These are phyloP conservation scores for Leptatherina wallacei DNA, from an alignment of 2,797 vertebrate genomes.

Conservation along the genomic window DNA sequence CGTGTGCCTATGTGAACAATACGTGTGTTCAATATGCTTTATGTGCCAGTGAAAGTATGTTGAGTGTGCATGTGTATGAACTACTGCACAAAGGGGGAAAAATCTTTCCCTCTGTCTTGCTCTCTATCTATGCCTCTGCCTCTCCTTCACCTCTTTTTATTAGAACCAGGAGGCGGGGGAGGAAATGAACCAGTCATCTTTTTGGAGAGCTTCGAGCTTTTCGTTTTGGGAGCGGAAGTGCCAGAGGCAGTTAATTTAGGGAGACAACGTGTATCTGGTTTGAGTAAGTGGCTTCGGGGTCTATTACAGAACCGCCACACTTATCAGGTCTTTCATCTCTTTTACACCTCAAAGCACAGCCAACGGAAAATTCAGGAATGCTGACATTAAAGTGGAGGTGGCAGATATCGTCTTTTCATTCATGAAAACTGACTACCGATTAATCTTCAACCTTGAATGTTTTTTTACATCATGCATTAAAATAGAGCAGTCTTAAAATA, in stretches of 20 bases:
- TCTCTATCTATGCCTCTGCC: constrained; percentile 39
- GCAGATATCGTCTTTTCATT: not conserved
- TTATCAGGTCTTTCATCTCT: not conserved
- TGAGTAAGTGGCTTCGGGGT: constrained; percentile 45
- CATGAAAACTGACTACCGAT: not conserved
- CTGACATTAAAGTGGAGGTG: not conserved
- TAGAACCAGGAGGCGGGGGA: constrained; percentile 72
- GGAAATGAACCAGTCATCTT: constrained; percentile 75
- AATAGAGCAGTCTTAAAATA: constrained; percentile 63
- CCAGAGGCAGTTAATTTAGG: constrained; percentile 66
- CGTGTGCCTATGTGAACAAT: constrained; percentile 17
- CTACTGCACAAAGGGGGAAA: not conserved
- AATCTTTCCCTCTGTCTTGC: constrained; percentile 33
- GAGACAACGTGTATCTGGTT: constrained; percentile 64
- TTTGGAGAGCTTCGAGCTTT: constrained; percentile 69
- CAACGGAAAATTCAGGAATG: not conserved
- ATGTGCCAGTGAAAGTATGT: constrained; percentile 22
- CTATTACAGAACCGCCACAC: constrained; percentile 36
- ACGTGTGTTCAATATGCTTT: constrained; percentile 5
- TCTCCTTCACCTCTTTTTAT: constrained; percentile 67
- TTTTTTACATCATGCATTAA: constrained; percentile 17
- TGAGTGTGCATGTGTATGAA: constrained; percentile 19
- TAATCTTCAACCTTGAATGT: too few relatives aligned
- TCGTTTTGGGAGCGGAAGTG: constrained; percentile 74
- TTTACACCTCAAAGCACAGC: not conserved